Conservation (phyloP, 2,797 vertebrate species). For the Spatula clypeata region DNA sequence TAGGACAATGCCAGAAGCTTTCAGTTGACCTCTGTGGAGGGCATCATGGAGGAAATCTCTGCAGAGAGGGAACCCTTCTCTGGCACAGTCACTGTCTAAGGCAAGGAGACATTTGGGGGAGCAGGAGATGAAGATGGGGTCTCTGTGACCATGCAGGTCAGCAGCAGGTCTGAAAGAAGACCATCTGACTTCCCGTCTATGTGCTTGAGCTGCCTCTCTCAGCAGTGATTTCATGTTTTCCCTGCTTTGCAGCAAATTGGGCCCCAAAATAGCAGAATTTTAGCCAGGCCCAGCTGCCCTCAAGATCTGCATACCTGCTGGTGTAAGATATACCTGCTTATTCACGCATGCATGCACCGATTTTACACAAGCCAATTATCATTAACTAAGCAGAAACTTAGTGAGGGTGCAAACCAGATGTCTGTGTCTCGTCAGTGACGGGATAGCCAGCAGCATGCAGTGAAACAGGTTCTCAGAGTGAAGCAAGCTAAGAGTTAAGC, state of each 20-base stretch:
- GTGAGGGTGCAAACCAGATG: slow-evolving; percentile 57
- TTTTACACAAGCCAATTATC: slow-evolving; percentile 57
- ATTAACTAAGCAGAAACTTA: slow-evolving; percentile 47
- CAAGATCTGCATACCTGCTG: slow-evolving; percentile 31
- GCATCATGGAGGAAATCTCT: neutral
- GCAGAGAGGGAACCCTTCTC: neutral
- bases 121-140: neutral
- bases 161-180: neutral
- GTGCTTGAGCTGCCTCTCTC: neutral
- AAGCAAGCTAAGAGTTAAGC: neutral
- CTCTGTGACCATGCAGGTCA: neutral
- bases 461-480: neutral
- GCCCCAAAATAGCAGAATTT: neutral
- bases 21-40: neutral
- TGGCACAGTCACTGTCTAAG: neutral
- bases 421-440: neutral
- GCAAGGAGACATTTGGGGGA: neutral
- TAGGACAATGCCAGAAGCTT: neutral
- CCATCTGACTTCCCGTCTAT: fast-evolving
- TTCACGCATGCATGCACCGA: neutral
- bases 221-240: neutral
- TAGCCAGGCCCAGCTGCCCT: slow-evolving; percentile 11
- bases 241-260: neutral
- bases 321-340: slow-evolving; percentile 57
- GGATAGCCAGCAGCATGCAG: neutral